Conservation (phyloP, 2,888 invertebrate species). For the Dicranocentrus wangi region DNA sequence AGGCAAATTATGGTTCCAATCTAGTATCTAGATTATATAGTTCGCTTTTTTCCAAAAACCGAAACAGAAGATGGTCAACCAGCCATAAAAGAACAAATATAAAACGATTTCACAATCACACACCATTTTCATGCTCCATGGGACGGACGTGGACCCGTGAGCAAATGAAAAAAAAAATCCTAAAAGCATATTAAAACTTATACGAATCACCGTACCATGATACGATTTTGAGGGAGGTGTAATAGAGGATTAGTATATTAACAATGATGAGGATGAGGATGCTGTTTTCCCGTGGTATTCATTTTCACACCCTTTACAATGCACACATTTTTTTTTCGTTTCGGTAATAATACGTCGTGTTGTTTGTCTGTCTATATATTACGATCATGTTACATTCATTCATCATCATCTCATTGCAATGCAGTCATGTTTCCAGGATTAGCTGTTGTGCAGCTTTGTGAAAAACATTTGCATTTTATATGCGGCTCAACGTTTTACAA, state of each 20-base stretch:
- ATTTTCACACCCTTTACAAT: slow-evolving; percentile 56
- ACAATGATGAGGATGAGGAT: slow-evolving; percentile 43
- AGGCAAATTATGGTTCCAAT: too few species aligned
- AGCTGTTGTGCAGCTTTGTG: not conserved
- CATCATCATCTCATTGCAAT: not conserved
- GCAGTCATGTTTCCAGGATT: slow-evolving; percentile 25
- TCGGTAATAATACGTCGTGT: not conserved
- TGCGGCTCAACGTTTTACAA: not conserved
- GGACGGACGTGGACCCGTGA: not conserved
- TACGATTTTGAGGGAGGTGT: slow-evolving; percentile 52
- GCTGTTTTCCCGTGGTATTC: slow-evolving; percentile 44
- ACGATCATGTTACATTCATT: slow-evolving; percentile 4
- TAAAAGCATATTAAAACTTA: slow-evolving; percentile 34
- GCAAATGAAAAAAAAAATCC: slow-evolving; percentile 25
- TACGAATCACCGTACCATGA: slow-evolving; percentile 52
- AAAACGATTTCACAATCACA: slow-evolving; percentile 27
- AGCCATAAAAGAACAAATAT: slow-evolving; percentile 53
- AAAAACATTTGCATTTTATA: slow-evolving; percentile 12
- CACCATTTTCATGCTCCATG: slow-evolving; percentile 28
- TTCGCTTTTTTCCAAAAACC: too few species aligned
- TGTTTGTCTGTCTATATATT: not conserved
- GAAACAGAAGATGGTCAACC: slow-evolving; percentile 30
- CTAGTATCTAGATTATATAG: too few species aligned
- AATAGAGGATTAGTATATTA: slow-evolving; percentile 47
- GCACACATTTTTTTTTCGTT: not conserved